A percentile compares a stretch with the other conserved stretches of the same genome.
These are phyloP conservation scores for Onthophagus sagittarius DNA, from an alignment of 2,888 invertebrate species.

Conservation along the genomic window DNA sequence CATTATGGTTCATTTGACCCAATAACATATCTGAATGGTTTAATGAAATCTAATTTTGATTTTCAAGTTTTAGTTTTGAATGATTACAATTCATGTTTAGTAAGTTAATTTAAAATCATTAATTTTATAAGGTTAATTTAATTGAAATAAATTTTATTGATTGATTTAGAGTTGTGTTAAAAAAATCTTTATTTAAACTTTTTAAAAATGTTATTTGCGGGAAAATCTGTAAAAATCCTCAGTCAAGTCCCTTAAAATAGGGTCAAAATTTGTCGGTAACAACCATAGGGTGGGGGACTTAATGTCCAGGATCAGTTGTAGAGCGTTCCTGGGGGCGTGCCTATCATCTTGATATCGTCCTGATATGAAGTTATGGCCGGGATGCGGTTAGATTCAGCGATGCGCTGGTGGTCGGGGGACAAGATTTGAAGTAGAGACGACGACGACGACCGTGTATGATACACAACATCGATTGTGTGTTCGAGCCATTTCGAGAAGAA, in stretches of 20 bases:
- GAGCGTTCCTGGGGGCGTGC: constrained; percentile 31
- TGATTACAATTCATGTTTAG: too few relatives aligned
- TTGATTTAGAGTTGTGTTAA: neutral
- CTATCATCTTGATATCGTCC: constrained; percentile 44
- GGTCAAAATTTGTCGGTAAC: neutral
- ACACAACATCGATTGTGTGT: neutral
- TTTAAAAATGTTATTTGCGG: neutral
- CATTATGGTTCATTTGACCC: too few relatives aligned
- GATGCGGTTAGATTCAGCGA: constrained; percentile 46
- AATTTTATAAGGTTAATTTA: too few relatives aligned
- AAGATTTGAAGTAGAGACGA: neutral
- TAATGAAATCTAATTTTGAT: too few relatives aligned
- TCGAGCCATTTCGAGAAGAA: neutral
- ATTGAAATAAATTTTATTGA: neutral
- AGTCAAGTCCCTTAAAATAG: neutral
- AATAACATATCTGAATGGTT: too few relatives aligned
- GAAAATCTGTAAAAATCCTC: neutral
- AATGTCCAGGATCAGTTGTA: constrained; percentile 25
- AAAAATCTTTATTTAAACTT: neutral
- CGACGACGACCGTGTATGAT: neutral
- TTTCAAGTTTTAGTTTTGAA: too few relatives aligned
- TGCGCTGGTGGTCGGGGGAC: constrained; percentile 35
- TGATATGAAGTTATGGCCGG: constrained; percentile 45
- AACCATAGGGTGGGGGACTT: constrained; percentile 7
- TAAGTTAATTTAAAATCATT: too few relatives aligned